phyloP scores from a whole-genome alignment of 1,140 invertebrate genomes.

The Hylyphantes graminicola region DNA sequence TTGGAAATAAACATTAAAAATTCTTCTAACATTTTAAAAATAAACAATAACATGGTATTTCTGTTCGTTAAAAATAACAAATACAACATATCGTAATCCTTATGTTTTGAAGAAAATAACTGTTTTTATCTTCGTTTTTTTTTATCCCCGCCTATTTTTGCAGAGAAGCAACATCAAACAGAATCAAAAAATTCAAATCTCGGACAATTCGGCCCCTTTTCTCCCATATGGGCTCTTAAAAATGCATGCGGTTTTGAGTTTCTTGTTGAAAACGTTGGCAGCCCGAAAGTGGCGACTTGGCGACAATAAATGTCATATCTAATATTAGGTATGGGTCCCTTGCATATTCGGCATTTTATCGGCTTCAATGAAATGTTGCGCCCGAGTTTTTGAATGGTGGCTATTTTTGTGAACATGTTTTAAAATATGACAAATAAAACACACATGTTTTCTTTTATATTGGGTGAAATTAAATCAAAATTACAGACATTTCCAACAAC shows the following conservation, averaged over 20 bases:
- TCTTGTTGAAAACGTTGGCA: background rate
- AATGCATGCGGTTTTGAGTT: constrained; percentile 2
- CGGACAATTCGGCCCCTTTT: background rate
- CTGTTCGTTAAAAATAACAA: too few species aligned
- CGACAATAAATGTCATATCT: constrained; percentile 24
- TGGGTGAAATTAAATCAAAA: too few species aligned
- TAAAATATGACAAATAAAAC: too few species aligned
- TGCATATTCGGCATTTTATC: background rate
- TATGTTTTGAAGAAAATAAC: background rate
- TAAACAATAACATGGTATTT: too few species aligned
- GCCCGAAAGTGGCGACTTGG: constrained; percentile 27
- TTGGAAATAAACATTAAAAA: too few species aligned
- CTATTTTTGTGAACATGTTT: too few species aligned
- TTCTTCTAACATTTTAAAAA: too few species aligned
- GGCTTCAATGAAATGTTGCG: background rate
- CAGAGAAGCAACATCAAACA: background rate
- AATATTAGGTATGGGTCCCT: constrained; percentile 12
- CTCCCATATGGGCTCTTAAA: constrained; percentile 13
- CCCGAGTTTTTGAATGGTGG: too few species aligned
- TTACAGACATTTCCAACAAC: too few species aligned
- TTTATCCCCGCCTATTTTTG: too few species aligned
- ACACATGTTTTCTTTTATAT: too few species aligned
- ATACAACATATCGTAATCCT: too few species aligned
- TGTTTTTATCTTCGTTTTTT: background rate
- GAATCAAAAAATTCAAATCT: constrained; percentile 30